Evolutionary conservation across 2,113 vertebrate species (phyloP).

Genomic region (Myodes glareolus): DNA sequence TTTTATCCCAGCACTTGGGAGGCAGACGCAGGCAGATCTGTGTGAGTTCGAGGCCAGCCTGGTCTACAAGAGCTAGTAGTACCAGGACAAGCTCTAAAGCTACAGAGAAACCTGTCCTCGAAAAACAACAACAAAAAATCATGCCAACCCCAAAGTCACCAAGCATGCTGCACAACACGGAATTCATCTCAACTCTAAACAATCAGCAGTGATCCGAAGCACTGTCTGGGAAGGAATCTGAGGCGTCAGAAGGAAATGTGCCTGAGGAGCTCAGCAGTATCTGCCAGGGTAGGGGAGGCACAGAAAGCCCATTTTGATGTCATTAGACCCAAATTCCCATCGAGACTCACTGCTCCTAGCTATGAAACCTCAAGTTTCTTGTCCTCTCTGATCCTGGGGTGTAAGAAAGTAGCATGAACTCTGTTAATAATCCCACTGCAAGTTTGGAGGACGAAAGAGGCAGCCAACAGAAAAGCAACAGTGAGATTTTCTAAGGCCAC

Average conservation of each 20-base stretch:
- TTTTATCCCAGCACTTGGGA: too few species aligned
- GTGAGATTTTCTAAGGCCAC: neutral
- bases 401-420: constrained; percentile 14
- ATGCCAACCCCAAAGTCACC: neutral
- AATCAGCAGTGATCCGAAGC: neutral
- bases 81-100: too few species aligned
- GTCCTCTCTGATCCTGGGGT: neutral
- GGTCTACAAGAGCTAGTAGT: too few species aligned
- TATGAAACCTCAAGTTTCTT: neutral
- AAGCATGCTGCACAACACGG: neutral
- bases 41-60: too few species aligned
- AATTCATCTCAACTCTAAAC: neutral
- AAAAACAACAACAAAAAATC: too few species aligned
- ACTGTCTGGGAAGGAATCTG: neutral
- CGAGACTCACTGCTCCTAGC: neutral
- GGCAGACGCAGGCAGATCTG: too few species aligned
- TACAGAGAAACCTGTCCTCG: too few species aligned
- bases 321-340: neutral
- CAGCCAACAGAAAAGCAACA: neutral
- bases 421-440: neutral
- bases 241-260: neutral
- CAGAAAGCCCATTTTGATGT: neutral
- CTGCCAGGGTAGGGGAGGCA: neutral
- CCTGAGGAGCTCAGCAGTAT: neutral
- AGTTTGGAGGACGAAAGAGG: neutral